Evolutionary conservation across 23 tunicate species (phyloP).

Genomic region (Halocynthia aurantium): DNA sequence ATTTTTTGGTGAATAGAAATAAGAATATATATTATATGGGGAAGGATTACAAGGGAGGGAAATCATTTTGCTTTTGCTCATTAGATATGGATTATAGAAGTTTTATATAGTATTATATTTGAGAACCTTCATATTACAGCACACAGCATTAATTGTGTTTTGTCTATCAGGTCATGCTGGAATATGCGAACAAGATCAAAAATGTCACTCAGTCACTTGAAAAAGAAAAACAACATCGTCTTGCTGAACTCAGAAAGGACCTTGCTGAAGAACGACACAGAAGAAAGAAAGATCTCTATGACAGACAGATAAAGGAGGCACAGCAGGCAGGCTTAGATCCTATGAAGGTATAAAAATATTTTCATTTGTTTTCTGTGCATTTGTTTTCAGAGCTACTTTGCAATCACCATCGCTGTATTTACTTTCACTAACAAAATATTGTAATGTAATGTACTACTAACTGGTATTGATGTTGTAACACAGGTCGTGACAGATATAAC

Average conservation of each 20-base stretch:
- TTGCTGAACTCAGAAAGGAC: constrained; percentile 51
- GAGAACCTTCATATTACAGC: too few species aligned
- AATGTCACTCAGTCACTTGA: constrained; percentile 59
- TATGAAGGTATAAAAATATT: constrained; percentile 28
- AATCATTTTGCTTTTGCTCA: too few species aligned
- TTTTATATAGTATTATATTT: too few species aligned
- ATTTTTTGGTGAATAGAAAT: neutral
- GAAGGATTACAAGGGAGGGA: too few species aligned
- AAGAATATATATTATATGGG: too few species aligned
- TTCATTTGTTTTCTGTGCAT: neutral
- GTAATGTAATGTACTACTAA: neutral
- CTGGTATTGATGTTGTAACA: neutral
- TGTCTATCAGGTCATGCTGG: constrained; percentile 59
- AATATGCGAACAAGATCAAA: constrained; percentile 56
- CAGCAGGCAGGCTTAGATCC: constrained; percentile 86
- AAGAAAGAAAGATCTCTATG: constrained; percentile 62
- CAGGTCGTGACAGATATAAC: constrained; percentile 68
- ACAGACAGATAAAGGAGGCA: constrained; percentile 69
- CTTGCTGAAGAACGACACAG: constrained; percentile 70
- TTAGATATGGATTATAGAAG: too few species aligned
- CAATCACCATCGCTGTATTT: neutral
- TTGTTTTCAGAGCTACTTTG: neutral
- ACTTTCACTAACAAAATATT: too few species aligned
- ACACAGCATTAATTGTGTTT: neutral
- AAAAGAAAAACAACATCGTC: constrained; percentile 60